A percentile compares a stretch with the other conserved stretches of the same genome.
Evolutionary conservation across 2,113 vertebrate species (phyloP).

Genomic region (Hydropotes inermis): DNA sequence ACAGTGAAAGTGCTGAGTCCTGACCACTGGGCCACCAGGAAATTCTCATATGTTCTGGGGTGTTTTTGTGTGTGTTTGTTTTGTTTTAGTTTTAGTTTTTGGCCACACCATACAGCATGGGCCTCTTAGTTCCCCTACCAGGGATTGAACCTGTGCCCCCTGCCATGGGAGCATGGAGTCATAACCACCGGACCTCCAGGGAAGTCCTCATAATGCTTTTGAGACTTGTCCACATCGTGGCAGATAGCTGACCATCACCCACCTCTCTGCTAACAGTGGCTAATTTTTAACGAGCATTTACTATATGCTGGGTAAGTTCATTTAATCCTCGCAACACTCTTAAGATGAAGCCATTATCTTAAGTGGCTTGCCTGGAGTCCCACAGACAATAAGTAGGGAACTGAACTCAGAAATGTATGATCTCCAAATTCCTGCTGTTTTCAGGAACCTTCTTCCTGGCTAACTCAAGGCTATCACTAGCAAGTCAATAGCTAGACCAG

Average conservation of each 20-base stretch:
- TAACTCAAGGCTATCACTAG: not conserved
- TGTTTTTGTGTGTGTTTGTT: not conserved
- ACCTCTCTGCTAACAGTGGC: not conserved
- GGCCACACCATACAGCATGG: not conserved
- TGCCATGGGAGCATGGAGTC: not conserved
- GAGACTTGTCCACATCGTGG: fast-evolving
- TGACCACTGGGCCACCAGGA: not conserved
- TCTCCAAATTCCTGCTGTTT: not conserved
- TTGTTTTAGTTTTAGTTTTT: not conserved
- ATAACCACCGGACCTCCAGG: not conserved
- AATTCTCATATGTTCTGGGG: not conserved
- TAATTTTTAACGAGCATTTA: not conserved
- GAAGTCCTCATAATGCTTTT: not conserved
- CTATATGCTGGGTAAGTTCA: not conserved
- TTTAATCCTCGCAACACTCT: not conserved
- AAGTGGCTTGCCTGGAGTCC: not conserved
- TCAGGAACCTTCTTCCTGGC: not conserved
- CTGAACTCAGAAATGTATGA: not conserved
- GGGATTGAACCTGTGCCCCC: not conserved
- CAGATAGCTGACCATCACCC: not conserved
- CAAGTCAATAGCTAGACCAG: not conserved
- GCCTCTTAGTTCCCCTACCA: not conserved
- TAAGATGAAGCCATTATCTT: not conserved
- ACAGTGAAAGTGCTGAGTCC: not conserved
- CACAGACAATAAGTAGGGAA: not conserved